Evolutionary conservation across 2,113 vertebrate species (phyloP), one percentile per base, ranked within the genome.

Genomic region (Hystrix cristata): DNA sequence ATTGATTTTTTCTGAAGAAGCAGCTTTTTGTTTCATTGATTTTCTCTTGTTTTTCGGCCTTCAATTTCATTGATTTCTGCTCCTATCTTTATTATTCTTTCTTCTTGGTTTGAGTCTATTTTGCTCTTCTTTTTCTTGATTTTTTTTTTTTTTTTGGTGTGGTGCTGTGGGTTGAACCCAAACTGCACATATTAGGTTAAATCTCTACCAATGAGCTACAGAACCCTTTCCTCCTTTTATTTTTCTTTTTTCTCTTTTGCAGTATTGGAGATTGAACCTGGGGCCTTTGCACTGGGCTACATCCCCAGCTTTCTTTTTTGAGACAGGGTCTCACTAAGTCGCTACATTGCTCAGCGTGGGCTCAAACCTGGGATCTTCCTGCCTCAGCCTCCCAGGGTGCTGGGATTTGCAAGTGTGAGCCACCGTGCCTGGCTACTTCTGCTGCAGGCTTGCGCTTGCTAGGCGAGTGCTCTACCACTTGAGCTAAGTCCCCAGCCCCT

Each of bases 1-100:
- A 86, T 92, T 92, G 85, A 94, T 84, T 76, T 60, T 46, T 57
- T 43, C 82, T 95, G 25, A 90, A 95, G 67, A 94, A 95, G 18
- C 29, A 87, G 43, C 38, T 87, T 90, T 95, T 88, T 79, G 8
- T 88, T 97, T 84, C 60, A 83, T 94, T 92, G 46, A 76, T 76
- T 76, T 76, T 48, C 25, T 48, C 72, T 76, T 76, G 69, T 80
- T 95, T 94, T 91, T 23, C 57, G 91, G 23, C 76, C 46, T 91
- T 88, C 69, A 91, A 43, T 88, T 88, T 94, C 80, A 92, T 72
- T 85, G 88, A 80, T 91, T 91, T 94, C 34, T 82, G 74, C 29
- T 91, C 21, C 55, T 72, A 78, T 69, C 48, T 87, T 90, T 53
- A 83, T 69, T 53, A 74, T 97, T 64, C 48, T 87, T 72, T 92